Conservation (phyloP, 2,888 invertebrate genomes). For the Ischnus inquisitorius region DNA sequence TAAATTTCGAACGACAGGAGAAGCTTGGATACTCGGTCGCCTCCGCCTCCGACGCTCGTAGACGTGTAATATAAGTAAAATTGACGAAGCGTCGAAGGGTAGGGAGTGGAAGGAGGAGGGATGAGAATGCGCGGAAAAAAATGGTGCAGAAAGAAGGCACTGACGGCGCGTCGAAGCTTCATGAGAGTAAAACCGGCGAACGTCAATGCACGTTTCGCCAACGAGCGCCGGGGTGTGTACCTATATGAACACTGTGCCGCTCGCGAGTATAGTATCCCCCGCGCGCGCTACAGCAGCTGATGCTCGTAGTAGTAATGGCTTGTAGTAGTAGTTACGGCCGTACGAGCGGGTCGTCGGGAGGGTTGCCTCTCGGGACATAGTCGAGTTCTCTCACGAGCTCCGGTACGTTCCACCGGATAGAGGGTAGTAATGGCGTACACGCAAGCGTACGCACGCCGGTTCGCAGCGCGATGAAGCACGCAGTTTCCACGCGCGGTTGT, state of each 20-base stretch:
- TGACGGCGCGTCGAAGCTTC: constrained; percentile 43
- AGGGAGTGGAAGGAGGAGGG: too few relatives aligned
- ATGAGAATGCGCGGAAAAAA: constrained; percentile 6
- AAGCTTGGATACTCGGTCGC: constrained; percentile 33
- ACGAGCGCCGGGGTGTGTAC: too few relatives aligned
- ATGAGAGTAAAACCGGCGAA: neutral
- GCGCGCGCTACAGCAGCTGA: constrained; percentile 9
- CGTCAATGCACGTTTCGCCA: too few relatives aligned
- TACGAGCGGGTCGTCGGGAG: constrained; percentile 30
- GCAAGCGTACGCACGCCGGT: constrained; percentile 80
- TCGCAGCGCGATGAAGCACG: constrained; percentile 29
- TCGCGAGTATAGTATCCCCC: constrained; percentile 38
- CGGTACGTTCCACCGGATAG: constrained; percentile 37
- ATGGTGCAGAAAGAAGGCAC: constrained; percentile 40
- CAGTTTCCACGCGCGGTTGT: too few relatives aligned
- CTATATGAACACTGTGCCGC: too few relatives aligned
- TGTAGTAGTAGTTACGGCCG: constrained; percentile 63
- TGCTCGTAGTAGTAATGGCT: constrained; percentile 63
- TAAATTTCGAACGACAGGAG: constrained; percentile 17
- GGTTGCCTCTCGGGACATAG: constrained; percentile 30
- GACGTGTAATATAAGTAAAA: neutral
- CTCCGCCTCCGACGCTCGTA: neutral
- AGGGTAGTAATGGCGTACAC: constrained; percentile 78
- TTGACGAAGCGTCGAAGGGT: constrained; percentile 9
- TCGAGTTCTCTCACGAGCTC: constrained; percentile 44